Percentiles rank a stretch among this genome's conserved stretches.
Evolutionary conservation across 2,113 vertebrate species (phyloP).

Genomic region (Motacilla alba): DNA sequence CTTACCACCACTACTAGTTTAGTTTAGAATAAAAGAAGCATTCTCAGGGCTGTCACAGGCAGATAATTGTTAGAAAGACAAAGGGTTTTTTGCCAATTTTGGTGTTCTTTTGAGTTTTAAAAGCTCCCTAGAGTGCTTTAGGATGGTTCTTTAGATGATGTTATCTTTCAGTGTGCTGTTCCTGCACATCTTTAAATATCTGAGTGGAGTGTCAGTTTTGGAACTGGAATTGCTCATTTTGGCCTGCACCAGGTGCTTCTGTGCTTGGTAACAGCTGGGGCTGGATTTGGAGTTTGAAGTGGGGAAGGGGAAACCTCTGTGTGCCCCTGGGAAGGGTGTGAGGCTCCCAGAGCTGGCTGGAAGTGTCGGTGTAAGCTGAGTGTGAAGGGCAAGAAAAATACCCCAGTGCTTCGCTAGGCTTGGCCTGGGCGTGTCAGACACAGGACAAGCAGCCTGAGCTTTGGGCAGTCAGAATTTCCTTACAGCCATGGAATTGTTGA

Average conservation of each 20-base stretch:
- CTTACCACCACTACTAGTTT: not conserved
- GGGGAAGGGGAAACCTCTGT: not conserved
- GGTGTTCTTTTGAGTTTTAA: not conserved
- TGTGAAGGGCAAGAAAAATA: not conserved
- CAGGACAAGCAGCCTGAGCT: not conserved
- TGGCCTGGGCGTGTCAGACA: not conserved
- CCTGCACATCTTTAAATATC: not conserved
- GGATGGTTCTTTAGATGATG: not conserved
- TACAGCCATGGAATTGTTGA: not conserved
- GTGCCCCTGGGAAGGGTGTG: not conserved
- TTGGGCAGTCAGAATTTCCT: not conserved
- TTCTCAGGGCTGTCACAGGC: not conserved
- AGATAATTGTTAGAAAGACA: not conserved
- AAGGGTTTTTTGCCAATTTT: rapidly evolving
- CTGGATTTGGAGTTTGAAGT: not conserved
- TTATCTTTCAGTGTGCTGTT: not conserved
- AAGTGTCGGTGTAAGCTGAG: not conserved
- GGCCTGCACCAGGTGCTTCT: not conserved
- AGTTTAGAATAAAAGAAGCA: not conserved
- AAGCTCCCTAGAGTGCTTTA: not conserved
- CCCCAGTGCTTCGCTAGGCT: not conserved
- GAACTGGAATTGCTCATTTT: not conserved
- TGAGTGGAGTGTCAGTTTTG: not conserved
- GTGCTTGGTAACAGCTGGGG: not conserved
- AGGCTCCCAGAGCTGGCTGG: not conserved